These are phyloP conservation scores for Atopsyche davidsoni DNA, from an alignment of 1,140 invertebrate genomes.

Conservation along the genomic window DNA sequence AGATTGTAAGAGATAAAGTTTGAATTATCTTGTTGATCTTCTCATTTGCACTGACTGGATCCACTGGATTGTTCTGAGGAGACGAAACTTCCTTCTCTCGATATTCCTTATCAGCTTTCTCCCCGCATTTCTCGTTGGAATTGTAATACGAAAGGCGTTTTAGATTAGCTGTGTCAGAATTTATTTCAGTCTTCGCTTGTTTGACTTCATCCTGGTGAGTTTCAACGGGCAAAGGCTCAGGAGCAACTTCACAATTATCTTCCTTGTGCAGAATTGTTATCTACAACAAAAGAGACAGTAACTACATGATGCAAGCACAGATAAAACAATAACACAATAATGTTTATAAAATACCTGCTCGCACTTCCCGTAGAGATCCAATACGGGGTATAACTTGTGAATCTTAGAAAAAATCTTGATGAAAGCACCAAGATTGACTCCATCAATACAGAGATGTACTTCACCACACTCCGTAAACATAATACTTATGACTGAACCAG, in stretches of 20 bases:
- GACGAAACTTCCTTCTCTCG: constrained; percentile 23
- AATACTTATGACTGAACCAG: constrained; percentile 17
- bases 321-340: neutral
- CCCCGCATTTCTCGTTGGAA: constrained; percentile 17
- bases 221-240: constrained; percentile 12
- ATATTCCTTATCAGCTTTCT: constrained; percentile 28
- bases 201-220: neutral
- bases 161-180: constrained; percentile 6
- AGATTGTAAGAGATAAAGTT: constrained; percentile 19
- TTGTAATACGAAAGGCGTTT: constrained; percentile 16
- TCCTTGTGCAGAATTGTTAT: constrained; percentile 18
- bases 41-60: constrained; percentile 22
- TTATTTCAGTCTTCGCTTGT: too few species aligned
- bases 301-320: neutral
- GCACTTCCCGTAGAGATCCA: constrained; percentile 28
- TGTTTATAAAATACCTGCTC: constrained; percentile 19
- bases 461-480: constrained; percentile 26
- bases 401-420: constrained; percentile 19
- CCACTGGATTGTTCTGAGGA: neutral
- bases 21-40: constrained; percentile 19
- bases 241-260: constrained; percentile 6
- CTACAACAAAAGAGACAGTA: constrained; percentile 8
- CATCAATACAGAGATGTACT: constrained; percentile 20
- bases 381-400: constrained; percentile 21
- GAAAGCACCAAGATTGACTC: constrained; percentile 21